Percentiles rank a stretch among this genome's conserved stretches.
Conservation (phyloP, 2,797 vertebrate species). For the Tenualosa ilisha region DNA sequence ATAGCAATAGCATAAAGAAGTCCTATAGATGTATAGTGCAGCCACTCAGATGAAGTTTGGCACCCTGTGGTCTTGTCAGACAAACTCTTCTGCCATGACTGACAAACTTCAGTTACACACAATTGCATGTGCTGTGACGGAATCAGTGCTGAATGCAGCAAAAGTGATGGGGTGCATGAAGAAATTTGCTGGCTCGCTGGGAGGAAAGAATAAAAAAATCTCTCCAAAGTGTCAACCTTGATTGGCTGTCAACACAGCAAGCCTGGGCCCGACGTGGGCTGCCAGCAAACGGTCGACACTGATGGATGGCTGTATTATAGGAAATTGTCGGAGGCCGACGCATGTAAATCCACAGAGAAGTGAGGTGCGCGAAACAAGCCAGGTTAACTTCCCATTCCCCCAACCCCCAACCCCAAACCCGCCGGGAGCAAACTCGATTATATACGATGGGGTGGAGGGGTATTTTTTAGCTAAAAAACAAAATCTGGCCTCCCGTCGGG, state of each 20-base stretch:
- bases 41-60: neutral
- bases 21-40: too few species aligned
- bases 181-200: conserved; percentile 44
- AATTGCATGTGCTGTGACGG: neutral
- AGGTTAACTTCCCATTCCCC: conserved; percentile 7
- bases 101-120: neutral
- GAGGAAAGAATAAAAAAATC: conserved; percentile 1
- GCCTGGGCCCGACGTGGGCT: conserved; percentile 32
- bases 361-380: conserved; percentile 35
- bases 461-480: neutral
- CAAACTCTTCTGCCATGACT: neutral
- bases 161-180: conserved; percentile 47
- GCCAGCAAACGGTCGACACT: conserved; percentile 32
- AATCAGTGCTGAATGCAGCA: conserved; percentile 13
- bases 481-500: neutral
- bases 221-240: conserved; percentile 44
- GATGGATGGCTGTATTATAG: conserved; percentile 47
- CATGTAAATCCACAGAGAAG: conserved; percentile 48
- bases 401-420: neutral
- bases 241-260: conserved; percentile 52
- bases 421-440: conserved; percentile 33
- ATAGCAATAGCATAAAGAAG: too few species aligned
- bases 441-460: neutral
- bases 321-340: conserved; percentile 45
- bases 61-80: neutral